These are phyloP conservation scores for Anguilla anguilla DNA, from an alignment of 2,797 vertebrate genomes.

Conservation along the genomic window DNA sequence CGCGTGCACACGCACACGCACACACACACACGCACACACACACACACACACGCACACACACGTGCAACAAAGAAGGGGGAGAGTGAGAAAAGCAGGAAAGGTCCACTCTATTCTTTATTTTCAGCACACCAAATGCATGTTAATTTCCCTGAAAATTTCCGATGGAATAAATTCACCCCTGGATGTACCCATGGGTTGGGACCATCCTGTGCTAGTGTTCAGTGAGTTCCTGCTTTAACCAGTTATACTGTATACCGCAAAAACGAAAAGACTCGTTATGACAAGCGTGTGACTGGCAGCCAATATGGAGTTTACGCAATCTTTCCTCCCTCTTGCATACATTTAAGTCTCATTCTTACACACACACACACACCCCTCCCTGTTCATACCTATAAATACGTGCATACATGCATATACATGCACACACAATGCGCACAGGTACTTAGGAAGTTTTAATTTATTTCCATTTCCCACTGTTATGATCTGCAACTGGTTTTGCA, in stretches of 20 bases:
- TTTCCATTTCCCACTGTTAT: not conserved
- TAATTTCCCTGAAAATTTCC: not conserved
- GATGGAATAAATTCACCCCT: not conserved
- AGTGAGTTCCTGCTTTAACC: not conserved
- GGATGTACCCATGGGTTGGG: not conserved
- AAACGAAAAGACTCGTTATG: not conserved
- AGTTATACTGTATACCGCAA: not conserved
- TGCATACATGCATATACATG: not conserved
- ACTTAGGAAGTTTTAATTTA: not conserved
- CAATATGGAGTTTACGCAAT: not conserved
- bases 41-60: not conserved
- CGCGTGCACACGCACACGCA: not conserved
- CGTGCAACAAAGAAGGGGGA: not conserved
- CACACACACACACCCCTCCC: too few relatives aligned
- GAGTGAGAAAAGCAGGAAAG: not conserved
- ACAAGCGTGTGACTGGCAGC: not conserved
- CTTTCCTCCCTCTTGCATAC: not conserved
- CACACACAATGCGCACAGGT: not conserved
- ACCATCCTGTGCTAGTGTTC: not conserved
- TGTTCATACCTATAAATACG: not conserved
- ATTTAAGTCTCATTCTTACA: not conserved
- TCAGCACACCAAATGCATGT: not conserved
- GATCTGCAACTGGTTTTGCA: not conserved
- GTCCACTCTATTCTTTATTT: not conserved
- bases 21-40: not conserved